Evolutionary conservation across 2,888 invertebrate genomes (phyloP), one percentile per base, ranked within the genome.

Genomic region (Conops quadrifasciatus): DNA sequence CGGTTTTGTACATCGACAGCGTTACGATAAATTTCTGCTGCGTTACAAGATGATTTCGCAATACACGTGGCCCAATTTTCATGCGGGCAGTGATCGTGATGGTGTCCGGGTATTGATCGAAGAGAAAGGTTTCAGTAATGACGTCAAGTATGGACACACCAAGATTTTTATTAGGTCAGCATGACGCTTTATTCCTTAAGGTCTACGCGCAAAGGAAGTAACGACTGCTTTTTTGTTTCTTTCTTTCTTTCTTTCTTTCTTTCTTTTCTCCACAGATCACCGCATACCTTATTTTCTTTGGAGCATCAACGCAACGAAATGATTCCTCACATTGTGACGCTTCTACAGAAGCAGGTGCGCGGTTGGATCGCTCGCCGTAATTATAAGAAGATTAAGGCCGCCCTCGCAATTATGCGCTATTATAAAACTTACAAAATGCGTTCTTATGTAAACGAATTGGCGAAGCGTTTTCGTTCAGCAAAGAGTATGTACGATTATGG

Each of bases 41-140:
- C 92, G 97, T 73, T 98, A 98, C 89, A 98, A 98, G 89, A 96
- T 98, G 94, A 93, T 97, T 77, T 95, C 94, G 0, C 92, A 93
- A 82, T 93, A 93, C 86, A 98, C 98, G 2, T 98, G 98, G 98
- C 98, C 98, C 47, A 97, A 96, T 87, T 98, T 93, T 88, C 90
- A 92, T 72, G 91, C 92, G 4, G 91, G 91, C 67, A 88, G 87
- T 67, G 93, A 93, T 77, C 90, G 90, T 80, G 95, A 97, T 75
- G 97, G 96, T 1, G 94, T 94, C 2, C 89, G 91, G 81, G 92
- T 93, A 74, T 90, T 99, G 74, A 90, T 98, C 77, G 89, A 93
- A 64, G 94, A 96, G 77, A 89, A 93, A 79, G 90, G 91, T 51
- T 91, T 93, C 77, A 85, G 90, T 2, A 87, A 91, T 47, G 98